These are phyloP conservation scores for Hepsetus odoe DNA, from an alignment of 2,113 vertebrate genomes.

Conservation along the genomic window DNA sequence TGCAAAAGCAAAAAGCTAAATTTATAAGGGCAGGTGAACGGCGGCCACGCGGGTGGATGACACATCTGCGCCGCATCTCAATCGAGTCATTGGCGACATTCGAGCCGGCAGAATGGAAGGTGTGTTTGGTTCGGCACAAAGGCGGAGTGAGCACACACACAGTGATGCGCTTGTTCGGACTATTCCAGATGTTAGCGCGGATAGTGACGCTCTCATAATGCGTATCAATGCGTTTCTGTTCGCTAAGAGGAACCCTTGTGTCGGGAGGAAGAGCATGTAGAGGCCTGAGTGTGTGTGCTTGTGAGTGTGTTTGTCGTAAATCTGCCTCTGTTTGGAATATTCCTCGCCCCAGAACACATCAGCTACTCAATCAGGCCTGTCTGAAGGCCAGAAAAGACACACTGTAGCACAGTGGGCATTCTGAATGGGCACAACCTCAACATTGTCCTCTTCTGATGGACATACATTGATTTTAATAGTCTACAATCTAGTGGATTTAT, in stretches of 20 bases:
- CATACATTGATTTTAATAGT: not conserved
- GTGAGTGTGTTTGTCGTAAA: constrained; percentile 35
- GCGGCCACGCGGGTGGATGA: not conserved
- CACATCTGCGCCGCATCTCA: constrained; percentile 44
- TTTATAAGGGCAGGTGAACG: constrained; percentile 42
- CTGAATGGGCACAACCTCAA: not conserved
- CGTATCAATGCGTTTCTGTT: constrained; percentile 51
- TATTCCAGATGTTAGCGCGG: constrained; percentile 47
- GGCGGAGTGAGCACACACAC: constrained; percentile 26
- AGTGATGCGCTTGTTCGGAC: constrained; percentile 42
- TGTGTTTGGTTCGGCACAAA: constrained; percentile 36
- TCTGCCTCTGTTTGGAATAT: constrained; percentile 16
- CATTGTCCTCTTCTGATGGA: not conserved
- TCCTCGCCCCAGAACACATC: constrained; percentile 13
- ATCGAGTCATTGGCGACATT: constrained; percentile 31
- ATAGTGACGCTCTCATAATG: constrained; percentile 47
- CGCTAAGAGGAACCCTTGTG: constrained; percentile 49
- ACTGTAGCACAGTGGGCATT: not conserved
- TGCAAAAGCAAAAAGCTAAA: constrained; percentile 43
- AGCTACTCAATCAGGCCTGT: constrained; percentile 4
- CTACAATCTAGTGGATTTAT: too few relatives aligned
- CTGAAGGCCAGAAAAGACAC: not conserved
- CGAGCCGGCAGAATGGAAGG: constrained; percentile 37
- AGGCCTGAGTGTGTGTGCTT: constrained; percentile 20
- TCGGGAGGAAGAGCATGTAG: constrained; percentile 33